A percentile compares a stretch with the other conserved stretches of the same genome.
phyloP scores from a whole-genome alignment of 2,797 vertebrate species.

The Ataeniobius toweri region DNA sequence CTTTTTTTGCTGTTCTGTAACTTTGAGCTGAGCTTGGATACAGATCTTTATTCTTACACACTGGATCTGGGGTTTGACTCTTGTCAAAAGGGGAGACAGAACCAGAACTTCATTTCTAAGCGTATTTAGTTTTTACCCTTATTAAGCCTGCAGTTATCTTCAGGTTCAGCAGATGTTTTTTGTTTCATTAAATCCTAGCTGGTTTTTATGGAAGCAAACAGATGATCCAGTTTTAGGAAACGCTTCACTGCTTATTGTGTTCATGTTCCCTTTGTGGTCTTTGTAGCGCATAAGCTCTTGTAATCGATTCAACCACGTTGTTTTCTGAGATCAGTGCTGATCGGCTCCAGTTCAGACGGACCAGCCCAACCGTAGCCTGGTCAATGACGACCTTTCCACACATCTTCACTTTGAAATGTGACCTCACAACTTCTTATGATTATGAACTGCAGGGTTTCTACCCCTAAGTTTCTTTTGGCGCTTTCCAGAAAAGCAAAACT shows the following conservation, averaged over 20 bases:
- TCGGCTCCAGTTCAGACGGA: slow-evolving; percentile 43
- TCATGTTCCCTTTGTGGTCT: not conserved
- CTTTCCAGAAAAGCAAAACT: not conserved
- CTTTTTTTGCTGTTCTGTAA: too few relatives aligned
- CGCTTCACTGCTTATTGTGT: not conserved
- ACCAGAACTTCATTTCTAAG: not conserved
- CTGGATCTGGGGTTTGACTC: too few relatives aligned
- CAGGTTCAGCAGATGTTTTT: too few relatives aligned
- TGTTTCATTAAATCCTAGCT: too few relatives aligned
- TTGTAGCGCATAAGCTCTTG: not conserved
- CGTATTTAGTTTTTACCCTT: too few relatives aligned
- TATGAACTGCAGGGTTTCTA: too few relatives aligned
- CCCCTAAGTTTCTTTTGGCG: too few relatives aligned
- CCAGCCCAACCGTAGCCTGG: not conserved
- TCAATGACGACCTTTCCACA: not conserved
- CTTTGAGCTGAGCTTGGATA: too few relatives aligned
- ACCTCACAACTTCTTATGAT: not conserved
- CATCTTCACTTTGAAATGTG: not conserved
- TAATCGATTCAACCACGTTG: slow-evolving; percentile 3
- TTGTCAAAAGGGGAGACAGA: not conserved
- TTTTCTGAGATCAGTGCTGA: slow-evolving; percentile 47
- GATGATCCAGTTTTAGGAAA: not conserved
- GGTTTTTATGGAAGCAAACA: not conserved
- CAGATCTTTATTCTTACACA: too few relatives aligned
- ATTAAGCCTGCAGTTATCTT: too few relatives aligned